A percentile compares a stretch with the other conserved stretches of the same genome.
Conservation (phyloP, 2,797 vertebrate genomes). For the Sphenodon punctatus region DNA sequence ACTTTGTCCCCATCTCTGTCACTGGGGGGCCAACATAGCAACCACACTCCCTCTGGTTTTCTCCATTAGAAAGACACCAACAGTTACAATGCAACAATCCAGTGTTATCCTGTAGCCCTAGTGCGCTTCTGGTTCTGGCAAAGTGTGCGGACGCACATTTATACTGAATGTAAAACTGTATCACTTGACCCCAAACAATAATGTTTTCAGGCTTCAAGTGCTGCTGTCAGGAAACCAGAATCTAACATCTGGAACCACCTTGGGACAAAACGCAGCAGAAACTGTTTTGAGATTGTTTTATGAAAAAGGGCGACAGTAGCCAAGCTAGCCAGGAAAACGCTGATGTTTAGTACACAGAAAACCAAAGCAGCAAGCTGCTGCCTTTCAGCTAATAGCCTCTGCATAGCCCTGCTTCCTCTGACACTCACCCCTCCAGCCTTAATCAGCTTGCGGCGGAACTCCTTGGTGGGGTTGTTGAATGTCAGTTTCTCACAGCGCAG, state of each 20-base stretch:
- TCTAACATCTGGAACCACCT: not conserved
- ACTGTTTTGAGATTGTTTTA: not conserved
- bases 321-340: not conserved
- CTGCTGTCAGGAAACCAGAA: not conserved
- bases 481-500: constrained; percentile 98
- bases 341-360: not conserved
- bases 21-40: too few species aligned
- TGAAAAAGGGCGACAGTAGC: not conserved
- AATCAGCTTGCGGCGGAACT: constrained; percentile 96
- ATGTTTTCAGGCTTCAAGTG: not conserved
- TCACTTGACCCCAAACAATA: not conserved
- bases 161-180: not conserved
- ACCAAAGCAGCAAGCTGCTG: fast-evolving
- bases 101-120: not conserved
- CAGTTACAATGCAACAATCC: not conserved
- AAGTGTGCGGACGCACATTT: not conserved
- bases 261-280: not conserved
- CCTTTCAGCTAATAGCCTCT: not conserved
- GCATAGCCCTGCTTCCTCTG: not conserved
- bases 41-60: too few species aligned
- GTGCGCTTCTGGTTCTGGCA: not conserved
- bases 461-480: constrained; percentile 98
- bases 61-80: too few species aligned
- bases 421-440: constrained; percentile 95
- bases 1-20: too few species aligned